phyloP scores from a whole-genome alignment of 1,140 invertebrate species.

The Achroia grisella region DNA sequence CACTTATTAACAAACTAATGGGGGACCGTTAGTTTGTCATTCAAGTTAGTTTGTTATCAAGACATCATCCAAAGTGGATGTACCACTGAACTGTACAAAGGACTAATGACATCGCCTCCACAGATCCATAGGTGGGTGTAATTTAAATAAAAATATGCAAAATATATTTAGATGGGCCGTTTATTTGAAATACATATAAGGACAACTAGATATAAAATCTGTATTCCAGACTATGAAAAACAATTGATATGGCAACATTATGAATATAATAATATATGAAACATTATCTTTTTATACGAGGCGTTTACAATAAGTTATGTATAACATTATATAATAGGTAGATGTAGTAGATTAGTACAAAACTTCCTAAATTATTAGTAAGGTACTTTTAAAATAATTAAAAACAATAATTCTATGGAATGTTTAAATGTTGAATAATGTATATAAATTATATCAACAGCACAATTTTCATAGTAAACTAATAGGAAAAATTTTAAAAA shows the following conservation, averaged over 20 bases:
- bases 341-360: constrained; percentile 25
- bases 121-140: not conserved
- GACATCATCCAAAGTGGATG: no score
- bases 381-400: no score
- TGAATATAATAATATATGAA: constrained; percentile 45
- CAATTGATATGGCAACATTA: constrained; percentile 63
- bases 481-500: no score
- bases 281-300: constrained; percentile 20
- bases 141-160: constrained; percentile 24
- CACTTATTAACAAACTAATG: no score
- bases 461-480: no score
- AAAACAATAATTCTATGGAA: no score
- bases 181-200: constrained; percentile 57
- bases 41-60: no score
- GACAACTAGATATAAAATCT: constrained; percentile 65
- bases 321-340: constrained; percentile 7
- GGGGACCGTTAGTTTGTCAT: no score
- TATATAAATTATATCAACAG: no score
- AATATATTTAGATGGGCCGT: constrained; percentile 43
- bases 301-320: constrained; percentile 14
- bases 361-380: constrained; percentile 23
- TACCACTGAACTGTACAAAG: no score
- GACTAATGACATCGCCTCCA: no score
- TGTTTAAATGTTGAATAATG: no score
- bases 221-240: constrained; percentile 58